Percentiles rank a stretch among this genome's conserved stretches.
Evolutionary conservation across 2,888 invertebrate genomes (phyloP).

Genomic region (Aricia artaxerxes): DNA sequence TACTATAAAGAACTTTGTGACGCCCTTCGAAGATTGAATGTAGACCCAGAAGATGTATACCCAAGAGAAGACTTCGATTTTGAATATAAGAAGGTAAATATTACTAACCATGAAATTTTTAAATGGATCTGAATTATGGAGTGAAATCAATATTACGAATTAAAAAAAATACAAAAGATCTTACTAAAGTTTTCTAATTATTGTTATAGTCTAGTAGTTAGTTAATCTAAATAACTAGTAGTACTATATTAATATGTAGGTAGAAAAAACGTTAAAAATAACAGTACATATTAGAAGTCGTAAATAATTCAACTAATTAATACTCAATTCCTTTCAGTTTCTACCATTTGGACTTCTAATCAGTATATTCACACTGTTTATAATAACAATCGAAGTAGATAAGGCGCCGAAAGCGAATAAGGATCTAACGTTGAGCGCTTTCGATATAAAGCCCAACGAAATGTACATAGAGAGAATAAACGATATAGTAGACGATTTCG

Average conservation of each 20-base stretch:
- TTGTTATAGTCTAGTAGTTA: too few relatives aligned
- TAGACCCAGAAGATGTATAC: constrained; percentile 45
- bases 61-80: constrained; percentile 45
- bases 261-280: neutral
- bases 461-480: constrained; percentile 39
- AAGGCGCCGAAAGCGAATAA: constrained; percentile 41
- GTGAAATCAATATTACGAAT: neutral
- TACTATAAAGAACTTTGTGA: constrained; percentile 46
- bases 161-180: too few relatives aligned
- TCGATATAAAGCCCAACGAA: constrained; percentile 35
- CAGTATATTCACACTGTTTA: constrained; percentile 39
- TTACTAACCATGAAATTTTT: neutral
- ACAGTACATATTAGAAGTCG: neutral
- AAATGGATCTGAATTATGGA: neutral
- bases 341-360: constrained; percentile 41
- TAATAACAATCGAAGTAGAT: constrained; percentile 40
- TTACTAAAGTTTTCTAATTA: too few relatives aligned
- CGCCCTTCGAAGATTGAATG: constrained; percentile 42
- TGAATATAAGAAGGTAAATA: constrained; percentile 47
- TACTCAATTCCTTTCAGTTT: constrained; percentile 36
- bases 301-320: neutral
- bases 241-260: too few relatives aligned
- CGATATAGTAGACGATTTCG: constrained; percentile 41
- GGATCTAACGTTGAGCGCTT: constrained; percentile 27
- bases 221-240: too few relatives aligned